phyloP scores from a whole-genome alignment of 1,140 invertebrate genomes.

The Diachasma alloeum region DNA sequence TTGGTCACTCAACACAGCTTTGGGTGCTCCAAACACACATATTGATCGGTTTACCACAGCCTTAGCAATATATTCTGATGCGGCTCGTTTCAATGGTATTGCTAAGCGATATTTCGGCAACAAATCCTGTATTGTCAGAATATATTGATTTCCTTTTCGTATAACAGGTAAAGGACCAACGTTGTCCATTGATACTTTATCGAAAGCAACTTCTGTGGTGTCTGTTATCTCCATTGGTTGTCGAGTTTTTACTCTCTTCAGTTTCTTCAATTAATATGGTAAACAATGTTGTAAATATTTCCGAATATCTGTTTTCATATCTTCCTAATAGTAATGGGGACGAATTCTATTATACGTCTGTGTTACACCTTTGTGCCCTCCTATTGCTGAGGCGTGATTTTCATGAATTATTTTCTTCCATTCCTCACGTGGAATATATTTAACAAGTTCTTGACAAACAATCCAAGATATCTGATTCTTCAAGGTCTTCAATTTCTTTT shows the following conservation, averaged over 20 bases:
- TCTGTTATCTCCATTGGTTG: slow-evolving; percentile 7
- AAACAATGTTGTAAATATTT: background rate
- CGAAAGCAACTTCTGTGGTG: background rate
- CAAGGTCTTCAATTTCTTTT: too few species aligned
- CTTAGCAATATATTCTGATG: background rate
- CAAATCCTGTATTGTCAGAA: slow-evolving; percentile 1
- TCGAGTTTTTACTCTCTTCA: background rate
- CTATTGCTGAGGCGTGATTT: background rate
- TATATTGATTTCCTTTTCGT: background rate
- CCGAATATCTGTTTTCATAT: slow-evolving; percentile 9
- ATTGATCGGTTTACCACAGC: slow-evolving; percentile 28
- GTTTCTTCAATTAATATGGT: background rate
- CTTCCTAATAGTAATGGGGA: background rate
- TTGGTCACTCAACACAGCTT: slow-evolving; percentile 39
- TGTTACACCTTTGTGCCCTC: background rate
- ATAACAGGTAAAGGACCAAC: background rate
- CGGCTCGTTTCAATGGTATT: background rate
- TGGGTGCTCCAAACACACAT: slow-evolving; percentile 38
- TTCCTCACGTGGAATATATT: too few species aligned
- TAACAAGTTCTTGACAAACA: too few species aligned
- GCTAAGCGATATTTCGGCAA: background rate
- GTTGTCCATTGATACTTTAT: slow-evolving; percentile 2
- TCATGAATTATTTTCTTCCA: background rate
- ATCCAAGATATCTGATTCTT: too few species aligned
- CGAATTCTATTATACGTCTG: background rate